Conservation (phyloP, 64 coral and sea anemone genomes). For the Platygyra sinensis region DNA sequence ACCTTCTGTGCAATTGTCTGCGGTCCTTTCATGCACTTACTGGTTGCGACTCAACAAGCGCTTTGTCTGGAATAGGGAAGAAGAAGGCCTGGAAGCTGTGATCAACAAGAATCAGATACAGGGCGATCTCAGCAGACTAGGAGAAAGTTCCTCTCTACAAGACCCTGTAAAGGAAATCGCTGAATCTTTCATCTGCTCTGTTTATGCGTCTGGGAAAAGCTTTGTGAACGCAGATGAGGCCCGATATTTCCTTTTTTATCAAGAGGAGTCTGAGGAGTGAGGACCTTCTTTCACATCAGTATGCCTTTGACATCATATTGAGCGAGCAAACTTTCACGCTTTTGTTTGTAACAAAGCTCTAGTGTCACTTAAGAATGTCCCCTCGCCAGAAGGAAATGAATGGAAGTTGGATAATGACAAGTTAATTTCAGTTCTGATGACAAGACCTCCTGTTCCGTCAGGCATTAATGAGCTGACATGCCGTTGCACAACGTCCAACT, state of each 20-base stretch:
- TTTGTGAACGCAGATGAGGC: conserved; percentile 62
- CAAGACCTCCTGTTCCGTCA: too few relatives aligned
- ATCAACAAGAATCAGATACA: conserved; percentile 13
- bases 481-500: not conserved
- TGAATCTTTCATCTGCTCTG: too few relatives aligned
- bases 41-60: too few relatives aligned
- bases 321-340: too few relatives aligned
- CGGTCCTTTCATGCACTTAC: conserved; percentile 62
- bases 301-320: too few relatives aligned
- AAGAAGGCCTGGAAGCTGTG: conserved; percentile 59
- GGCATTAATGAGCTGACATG: conserved; percentile 23
- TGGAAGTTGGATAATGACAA: too few relatives aligned
- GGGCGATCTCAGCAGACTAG: conserved; percentile 26
- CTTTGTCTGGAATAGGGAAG: conserved; percentile 57
- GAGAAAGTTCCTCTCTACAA: too few relatives aligned
- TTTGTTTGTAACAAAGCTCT: conserved; percentile 1
- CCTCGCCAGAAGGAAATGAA: too few relatives aligned
- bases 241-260: conserved; percentile 26
- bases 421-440: too few relatives aligned
- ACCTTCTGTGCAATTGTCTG: conserved; percentile 7
- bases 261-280: conserved; percentile 5
- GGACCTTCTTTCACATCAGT: too few relatives aligned
- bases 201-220: too few relatives aligned
- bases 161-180: too few relatives aligned
- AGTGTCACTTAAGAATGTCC: not conserved